Conservation (phyloP, 2,888 invertebrate genomes). For the Leucania comma region DNA sequence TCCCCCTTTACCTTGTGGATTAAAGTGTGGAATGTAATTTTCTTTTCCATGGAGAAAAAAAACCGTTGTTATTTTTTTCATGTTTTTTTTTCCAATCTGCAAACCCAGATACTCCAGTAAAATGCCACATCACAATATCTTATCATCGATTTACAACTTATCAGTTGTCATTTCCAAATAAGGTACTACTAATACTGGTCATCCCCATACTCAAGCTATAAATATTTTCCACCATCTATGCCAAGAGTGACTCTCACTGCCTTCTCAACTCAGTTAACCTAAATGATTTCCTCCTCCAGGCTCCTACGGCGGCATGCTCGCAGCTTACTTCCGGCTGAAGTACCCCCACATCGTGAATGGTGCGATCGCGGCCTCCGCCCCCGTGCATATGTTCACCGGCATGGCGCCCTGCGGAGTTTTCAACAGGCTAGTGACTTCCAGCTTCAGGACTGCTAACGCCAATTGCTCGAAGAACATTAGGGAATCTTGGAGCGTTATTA, state of each 20-base stretch:
- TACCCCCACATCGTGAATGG: constrained; percentile 97
- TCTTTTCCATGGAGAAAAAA: no score
- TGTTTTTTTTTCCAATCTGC: no score
- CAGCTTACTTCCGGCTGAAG: constrained; percentile 98
- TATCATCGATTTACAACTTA: no score
- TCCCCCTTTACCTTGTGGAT: no score
- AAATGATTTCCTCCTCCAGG: constrained; percentile 88
- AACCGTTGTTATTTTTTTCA: no score
- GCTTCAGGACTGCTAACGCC: constrained; percentile 90
- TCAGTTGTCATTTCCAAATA: not conserved
- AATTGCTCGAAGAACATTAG: constrained; percentile 93
- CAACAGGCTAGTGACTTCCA: constrained; percentile 94
- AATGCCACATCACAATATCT: no score
- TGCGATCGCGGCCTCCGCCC: constrained; percentile 98
- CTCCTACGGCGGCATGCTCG: constrained; percentile 99
- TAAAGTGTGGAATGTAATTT: no score
- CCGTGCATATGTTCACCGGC: constrained; percentile 96
- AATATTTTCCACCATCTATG: not conserved
- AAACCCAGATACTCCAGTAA: no score
- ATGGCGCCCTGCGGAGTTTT: constrained; percentile 95
- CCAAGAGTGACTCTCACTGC: not conserved
- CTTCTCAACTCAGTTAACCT: not conserved
- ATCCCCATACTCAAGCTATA: no score
- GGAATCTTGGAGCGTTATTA: constrained; percentile 94
- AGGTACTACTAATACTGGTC: no score